Base-by-base conservation (phyloP, 2,797 vertebrate genomes). In the Argyrosomus regius region DNA sequence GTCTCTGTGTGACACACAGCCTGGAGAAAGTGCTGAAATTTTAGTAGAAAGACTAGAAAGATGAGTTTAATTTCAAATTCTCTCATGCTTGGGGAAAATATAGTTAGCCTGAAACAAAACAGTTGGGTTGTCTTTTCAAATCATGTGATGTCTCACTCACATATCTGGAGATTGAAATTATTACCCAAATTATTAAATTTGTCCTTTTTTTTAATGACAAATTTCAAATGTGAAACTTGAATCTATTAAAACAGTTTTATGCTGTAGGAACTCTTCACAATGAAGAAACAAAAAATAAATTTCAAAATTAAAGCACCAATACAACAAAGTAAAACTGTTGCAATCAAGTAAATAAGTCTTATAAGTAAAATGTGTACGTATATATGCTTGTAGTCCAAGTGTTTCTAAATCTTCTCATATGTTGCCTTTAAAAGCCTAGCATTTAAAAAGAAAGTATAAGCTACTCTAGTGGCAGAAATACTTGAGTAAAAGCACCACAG, bases 1-100 rank as follows among this genome's bases (percentile, higher is more conserved):
- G 45, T 75, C 48, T 63, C 39, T 56, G 63, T 46, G 18, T 65
- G 78, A 65, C 14, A 58, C 48, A 46, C 22, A 64, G 22, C 43
- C 41, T 53, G 24, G 14, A 75, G 45, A 70, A 24, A 62, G 58
- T 54, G 11, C 12, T 48, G n/a, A 61, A 46, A 84, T 45, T 24
- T 31, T 18, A 39, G 22, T 6, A 60, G 11, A 62, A 28, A 12
- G 31, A 66, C 3, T 26, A 26, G 50, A 56, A 53, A 57, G 26
- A 54, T 57, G 14, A 53, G 63, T 72, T 73, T 54, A 60, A 77
- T 53, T 39, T 61, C 5, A 59, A 0, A 41, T 62, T 11, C 14
- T 75, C 17, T 49, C 43, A 46, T 54, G 68, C 16, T 39, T 41
- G 9, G 65, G n/a, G 54, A 66, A 61, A 58, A 63, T 4, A 17